Evolutionary conservation across 2,113 vertebrate genomes (phyloP).

Genomic region (Bagarius yarrelli): DNA sequence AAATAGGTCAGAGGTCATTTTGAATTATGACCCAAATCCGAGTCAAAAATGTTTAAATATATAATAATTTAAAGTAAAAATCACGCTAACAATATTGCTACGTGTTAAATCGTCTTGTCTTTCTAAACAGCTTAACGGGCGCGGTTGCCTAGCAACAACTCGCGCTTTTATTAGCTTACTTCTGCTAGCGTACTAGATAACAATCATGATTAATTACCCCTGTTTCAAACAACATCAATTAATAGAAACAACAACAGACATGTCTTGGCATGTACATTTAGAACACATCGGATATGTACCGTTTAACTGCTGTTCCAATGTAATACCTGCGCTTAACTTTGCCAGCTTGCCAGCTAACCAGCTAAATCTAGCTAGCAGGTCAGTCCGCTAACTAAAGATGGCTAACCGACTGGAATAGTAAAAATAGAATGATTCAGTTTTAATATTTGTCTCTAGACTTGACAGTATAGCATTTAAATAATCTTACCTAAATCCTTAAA

Average conservation of each 20-base stretch:
- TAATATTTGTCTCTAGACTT: background rate
- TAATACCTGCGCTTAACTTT: background rate
- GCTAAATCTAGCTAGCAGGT: background rate
- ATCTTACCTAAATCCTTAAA: conserved; percentile 25
- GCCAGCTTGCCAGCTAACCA: background rate
- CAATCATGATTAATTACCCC: conserved; percentile 27
- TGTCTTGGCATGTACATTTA: background rate
- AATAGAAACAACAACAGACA: background rate
- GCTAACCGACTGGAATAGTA: background rate
- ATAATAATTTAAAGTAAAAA: background rate
- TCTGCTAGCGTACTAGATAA: conserved; percentile 47
- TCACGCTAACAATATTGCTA: background rate
- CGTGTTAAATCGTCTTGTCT: background rate
- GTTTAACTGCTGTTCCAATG: background rate
- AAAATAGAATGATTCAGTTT: background rate
- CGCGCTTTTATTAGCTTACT: conserved; percentile 43
- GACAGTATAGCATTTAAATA: background rate
- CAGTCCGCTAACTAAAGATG: background rate
- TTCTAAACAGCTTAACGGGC: conserved; percentile 67
- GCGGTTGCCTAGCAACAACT: conserved; percentile 72
- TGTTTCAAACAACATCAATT: background rate
- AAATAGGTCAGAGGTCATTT: background rate
- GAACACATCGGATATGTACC: background rate
- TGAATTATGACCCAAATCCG: background rate
- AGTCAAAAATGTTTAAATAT: too few relatives aligned